Conservation (phyloP, 2,797 vertebrate genomes). For the Buphagus erythrorhynchus region DNA sequence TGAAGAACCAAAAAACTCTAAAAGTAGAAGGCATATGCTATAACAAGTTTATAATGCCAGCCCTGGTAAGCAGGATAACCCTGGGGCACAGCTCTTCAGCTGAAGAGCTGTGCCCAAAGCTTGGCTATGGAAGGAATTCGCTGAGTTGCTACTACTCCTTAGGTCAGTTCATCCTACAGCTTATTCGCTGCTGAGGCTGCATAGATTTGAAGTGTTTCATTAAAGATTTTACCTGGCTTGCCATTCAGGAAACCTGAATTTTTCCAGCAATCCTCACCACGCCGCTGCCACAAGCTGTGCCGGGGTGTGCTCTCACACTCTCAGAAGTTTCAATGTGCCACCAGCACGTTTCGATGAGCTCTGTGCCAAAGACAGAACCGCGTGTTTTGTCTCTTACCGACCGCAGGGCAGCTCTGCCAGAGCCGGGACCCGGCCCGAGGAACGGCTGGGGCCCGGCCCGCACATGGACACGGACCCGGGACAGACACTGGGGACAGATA, state of each 20-base stretch:
- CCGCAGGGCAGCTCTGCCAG: neutral
- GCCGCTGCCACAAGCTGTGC: neutral
- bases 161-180: neutral
- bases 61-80: too few relatives aligned
- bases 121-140: neutral
- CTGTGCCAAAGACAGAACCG: accelerated
- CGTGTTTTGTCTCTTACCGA: neutral
- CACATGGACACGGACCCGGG: neutral
- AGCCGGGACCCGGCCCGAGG: neutral
- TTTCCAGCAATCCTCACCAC: conserved; percentile 6
- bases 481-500: neutral
- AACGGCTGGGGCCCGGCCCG: too few relatives aligned
- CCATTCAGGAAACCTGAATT: conserved; percentile 9
- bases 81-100: neutral
- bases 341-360: neutral
- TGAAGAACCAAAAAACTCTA: neutral
- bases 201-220: accelerated
- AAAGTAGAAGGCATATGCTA: neutral
- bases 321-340: neutral
- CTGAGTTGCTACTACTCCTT: neutral
- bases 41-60: neutral
- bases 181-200: neutral
- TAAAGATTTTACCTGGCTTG: conserved; percentile 14
- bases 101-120: neutral
- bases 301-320: neutral